Percentiles rank a stretch among this genome's conserved stretches.
Conservation (phyloP, 2,113 vertebrate species). For the Peucedramus taeniatus region DNA sequence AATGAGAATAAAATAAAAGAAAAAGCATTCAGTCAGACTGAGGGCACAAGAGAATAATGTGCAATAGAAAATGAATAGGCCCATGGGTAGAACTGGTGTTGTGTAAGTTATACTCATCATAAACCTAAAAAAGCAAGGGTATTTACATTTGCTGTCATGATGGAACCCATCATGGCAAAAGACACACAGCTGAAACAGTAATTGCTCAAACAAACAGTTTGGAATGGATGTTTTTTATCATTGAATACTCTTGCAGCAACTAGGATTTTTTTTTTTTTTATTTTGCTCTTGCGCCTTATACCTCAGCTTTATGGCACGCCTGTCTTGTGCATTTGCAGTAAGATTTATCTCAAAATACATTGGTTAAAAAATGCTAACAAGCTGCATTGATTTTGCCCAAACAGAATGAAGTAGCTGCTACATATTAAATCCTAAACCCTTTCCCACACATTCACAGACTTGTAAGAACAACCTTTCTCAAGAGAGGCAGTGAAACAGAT, state of each 20-base stretch:
- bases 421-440: background rate
- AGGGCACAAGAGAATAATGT: background rate
- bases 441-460: background rate
- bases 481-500: background rate
- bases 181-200: background rate
- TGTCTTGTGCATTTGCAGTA: background rate
- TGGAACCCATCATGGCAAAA: background rate
- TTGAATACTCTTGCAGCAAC: background rate
- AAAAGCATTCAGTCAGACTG: background rate
- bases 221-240: background rate
- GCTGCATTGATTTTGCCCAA: background rate
- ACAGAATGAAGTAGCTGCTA: background rate
- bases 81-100: background rate
- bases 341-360: background rate
- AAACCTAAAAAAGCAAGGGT: background rate
- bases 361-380: background rate
- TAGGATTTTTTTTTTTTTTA: background rate
- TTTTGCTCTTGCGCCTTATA: background rate
- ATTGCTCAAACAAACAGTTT: background rate
- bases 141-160: background rate
- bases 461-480: background rate
- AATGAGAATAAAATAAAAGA: background rate
- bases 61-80: background rate
- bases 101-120: background rate
- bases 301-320: background rate